phyloP scores from a whole-genome alignment of 2,888 invertebrate genomes.

The Plebejus anna region DNA sequence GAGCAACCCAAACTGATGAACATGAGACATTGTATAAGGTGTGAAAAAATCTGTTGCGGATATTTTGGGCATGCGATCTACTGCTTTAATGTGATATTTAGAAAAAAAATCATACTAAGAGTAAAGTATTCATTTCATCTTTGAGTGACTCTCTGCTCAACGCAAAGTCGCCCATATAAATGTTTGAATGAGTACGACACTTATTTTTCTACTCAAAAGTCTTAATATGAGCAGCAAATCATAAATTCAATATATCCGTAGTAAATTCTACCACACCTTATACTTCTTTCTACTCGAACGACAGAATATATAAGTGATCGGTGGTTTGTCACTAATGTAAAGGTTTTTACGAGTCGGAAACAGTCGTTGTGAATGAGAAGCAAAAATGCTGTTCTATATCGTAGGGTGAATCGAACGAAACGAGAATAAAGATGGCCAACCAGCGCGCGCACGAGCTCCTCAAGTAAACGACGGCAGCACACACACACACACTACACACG shows the following conservation, averaged over 20 bases:
- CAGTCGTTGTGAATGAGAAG: slow-evolving; percentile 56
- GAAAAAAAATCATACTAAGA: neutral
- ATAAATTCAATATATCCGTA: neutral
- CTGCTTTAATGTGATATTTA: neutral
- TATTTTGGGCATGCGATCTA: neutral
- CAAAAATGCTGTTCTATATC: slow-evolving; percentile 57
- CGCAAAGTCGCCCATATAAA: no score
- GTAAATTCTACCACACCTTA: neutral
- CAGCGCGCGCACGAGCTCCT: slow-evolving; percentile 97
- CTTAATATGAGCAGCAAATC: neutral
- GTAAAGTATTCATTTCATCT: no score
- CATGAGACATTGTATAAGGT: neutral
- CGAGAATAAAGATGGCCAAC: slow-evolving; percentile 97
- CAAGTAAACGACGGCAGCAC: slow-evolving; percentile 84
- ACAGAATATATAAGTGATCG: neutral
- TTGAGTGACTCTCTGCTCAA: no score
- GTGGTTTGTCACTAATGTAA: slow-evolving; percentile 28
- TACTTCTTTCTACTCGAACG: slow-evolving; percentile 5
- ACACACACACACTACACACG: slow-evolving; percentile 56
- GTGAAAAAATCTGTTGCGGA: neutral
- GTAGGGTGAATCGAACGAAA: slow-evolving; percentile 92
- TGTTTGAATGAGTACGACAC: no score
- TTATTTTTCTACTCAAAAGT: no score
- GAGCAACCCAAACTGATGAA: neutral
- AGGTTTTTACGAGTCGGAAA: slow-evolving; percentile 37